Evolutionary conservation across 1,140 invertebrate species (phyloP), one percentile per base, ranked within the genome.

Genomic region (Drosophila asahinai): DNA sequence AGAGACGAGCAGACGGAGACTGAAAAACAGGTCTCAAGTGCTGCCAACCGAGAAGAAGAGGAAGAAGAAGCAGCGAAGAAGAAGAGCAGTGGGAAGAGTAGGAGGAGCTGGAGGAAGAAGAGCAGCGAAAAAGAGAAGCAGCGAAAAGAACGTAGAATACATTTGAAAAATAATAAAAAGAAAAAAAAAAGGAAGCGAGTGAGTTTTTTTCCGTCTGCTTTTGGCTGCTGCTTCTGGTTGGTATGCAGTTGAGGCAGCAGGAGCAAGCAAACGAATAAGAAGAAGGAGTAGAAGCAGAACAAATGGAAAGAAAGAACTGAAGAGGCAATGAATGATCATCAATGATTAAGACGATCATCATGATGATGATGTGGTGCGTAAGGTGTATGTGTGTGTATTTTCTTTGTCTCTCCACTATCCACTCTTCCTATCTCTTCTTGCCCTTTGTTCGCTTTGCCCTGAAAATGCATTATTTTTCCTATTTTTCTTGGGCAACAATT

Each of bases 1-100:
- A 60, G 60, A 60, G 33, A 45, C 40, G 67, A 7, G 27, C 30
- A 25, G 40, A 30, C 40, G 27, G 63, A 62, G 36, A 43, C 57
- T 43, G 7, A 55, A 61, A 80, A 89, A 89, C 84, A 75, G 84
- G 84, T 89, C 84, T 89, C 78, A 89, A 89, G 84, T 89, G 84
- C 86, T 70, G 60, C 60, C 82, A 67, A 86, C 42, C 83, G 67
- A 63, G 47, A 27, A 77, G 61, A 36, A 54, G 38, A 48, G 45
- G 49, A 8, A 73, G 51, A 45, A 65, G 36, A 19, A 22, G 33
- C 12, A 49, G 43, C 17, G 48, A 25, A 51, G 38, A 54, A 71
- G 38, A 47, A 45, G 17, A 30, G 52, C 22, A 38, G 52, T 38
- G 9, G 33, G 19, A 38, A 15, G 33, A 55, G 25, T 27, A 27